phyloP scores from a whole-genome alignment of 2,797 vertebrate species.

The Remorina albescens region DNA sequence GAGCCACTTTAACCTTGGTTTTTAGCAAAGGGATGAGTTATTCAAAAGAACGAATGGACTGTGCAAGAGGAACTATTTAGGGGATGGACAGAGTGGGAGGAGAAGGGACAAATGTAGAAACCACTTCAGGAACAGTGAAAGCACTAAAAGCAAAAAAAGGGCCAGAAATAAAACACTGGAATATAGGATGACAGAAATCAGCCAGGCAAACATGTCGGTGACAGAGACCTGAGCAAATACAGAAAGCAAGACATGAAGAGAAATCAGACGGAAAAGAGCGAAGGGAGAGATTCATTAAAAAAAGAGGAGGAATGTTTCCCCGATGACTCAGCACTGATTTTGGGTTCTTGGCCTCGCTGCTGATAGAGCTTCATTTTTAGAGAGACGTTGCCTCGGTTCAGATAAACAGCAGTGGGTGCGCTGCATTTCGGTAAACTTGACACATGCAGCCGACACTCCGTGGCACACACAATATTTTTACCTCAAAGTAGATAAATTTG shows the following conservation, averaged over 20 bases:
- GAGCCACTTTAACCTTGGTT: constrained; percentile 10
- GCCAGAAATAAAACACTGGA: constrained; percentile 33
- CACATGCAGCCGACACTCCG: not conserved
- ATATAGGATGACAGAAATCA: constrained; percentile 20
- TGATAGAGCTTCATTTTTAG: not conserved
- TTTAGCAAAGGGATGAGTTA: constrained; percentile 11
- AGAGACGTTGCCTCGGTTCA: not conserved
- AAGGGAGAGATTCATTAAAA: not conserved
- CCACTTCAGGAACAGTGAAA: constrained; percentile 31
- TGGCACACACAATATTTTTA: not conserved
- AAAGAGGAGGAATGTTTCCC: not conserved
- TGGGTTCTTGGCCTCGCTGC: not conserved
- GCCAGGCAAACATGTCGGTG: not conserved
- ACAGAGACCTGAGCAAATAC: not conserved
- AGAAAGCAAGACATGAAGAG: not conserved
- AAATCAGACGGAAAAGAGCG: not conserved
- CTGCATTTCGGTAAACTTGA: not conserved
- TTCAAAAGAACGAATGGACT: constrained; percentile 22
- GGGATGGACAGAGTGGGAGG: constrained; percentile 26
- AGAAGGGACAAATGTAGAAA: constrained; percentile 37
- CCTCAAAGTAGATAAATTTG: constrained; percentile 7
- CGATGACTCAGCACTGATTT: constrained; percentile 20
- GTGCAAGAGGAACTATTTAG: constrained; percentile 44
- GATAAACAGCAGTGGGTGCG: not conserved
- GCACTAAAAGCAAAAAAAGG: constrained; percentile 49